Percentiles rank a stretch among this genome's conserved stretches.
Conservation (phyloP, 1,140 invertebrate species). For the Neodiprion fabricii region DNA sequence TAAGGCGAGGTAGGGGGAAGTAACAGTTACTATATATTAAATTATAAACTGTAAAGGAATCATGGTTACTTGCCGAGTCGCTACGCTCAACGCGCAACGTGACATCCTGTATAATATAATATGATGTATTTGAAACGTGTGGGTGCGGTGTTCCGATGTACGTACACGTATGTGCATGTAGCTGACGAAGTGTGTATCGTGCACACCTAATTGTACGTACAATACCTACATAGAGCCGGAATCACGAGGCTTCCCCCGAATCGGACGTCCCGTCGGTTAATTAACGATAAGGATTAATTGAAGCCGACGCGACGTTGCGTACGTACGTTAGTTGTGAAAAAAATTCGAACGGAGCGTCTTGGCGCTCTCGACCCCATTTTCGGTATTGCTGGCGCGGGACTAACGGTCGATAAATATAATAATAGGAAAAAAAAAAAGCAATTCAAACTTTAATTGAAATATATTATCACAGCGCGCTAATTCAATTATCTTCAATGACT, state of each 20-base stretch:
- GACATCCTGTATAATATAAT: background rate
- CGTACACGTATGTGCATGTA: background rate
- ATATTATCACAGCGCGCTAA: no score
- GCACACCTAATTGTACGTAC: background rate
- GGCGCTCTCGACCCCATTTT: background rate
- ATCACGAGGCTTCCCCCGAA: background rate
- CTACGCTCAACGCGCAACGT: conserved; percentile 3
- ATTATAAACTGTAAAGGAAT: background rate
- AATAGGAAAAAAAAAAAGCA: no score
- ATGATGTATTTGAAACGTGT: background rate
- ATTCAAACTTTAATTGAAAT: no score
- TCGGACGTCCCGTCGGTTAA: conserved; percentile 1
- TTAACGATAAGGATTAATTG: conserved; percentile 1
- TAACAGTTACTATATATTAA: background rate
- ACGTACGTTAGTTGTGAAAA: no score
- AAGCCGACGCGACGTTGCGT: background rate
- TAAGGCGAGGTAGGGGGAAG: background rate
- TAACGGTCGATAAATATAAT: no score
- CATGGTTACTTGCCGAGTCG: conserved; percentile 3
- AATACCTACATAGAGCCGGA: background rate
- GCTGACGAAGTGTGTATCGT: background rate
- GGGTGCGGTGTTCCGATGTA: background rate
- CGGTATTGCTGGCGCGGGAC: background rate
- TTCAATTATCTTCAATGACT: no score
- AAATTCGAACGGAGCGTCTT: background rate